Evolutionary conservation across 2,888 invertebrate genomes (phyloP).

Genomic region (Thumatha senex): DNA sequence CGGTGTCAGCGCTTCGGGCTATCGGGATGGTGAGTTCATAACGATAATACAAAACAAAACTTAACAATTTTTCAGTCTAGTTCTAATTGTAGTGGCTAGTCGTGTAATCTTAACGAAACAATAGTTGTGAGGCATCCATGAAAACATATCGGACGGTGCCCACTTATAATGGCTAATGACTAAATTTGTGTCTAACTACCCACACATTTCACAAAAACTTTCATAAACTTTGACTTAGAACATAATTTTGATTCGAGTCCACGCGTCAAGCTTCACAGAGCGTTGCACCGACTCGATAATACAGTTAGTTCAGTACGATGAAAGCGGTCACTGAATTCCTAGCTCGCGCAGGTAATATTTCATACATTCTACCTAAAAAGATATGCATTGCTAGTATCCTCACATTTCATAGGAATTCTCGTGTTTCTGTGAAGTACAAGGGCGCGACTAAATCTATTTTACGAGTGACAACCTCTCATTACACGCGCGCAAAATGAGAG

Average conservation of each 20-base stretch:
- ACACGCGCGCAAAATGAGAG: conserved; percentile 18
- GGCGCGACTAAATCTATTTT: conserved; percentile 15
- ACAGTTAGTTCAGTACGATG: conserved; percentile 20
- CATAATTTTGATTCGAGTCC: conserved; percentile 35
- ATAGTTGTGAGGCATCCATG: conserved; percentile 43
- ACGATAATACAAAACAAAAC: conserved; percentile 40
- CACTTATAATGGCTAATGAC: conserved; percentile 21
- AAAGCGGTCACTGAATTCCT: conserved; percentile 31
- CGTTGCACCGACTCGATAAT: conserved; percentile 10
- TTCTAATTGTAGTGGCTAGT: conserved; percentile 33
- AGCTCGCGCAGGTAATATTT: conserved; percentile 32
- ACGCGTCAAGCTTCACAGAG: too few species aligned
- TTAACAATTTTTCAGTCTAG: conserved; percentile 39
- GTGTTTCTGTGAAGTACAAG: conserved; percentile 4
- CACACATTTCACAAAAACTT: conserved; percentile 22
- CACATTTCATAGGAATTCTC: conserved; percentile 38
- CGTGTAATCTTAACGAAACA: conserved; percentile 43
- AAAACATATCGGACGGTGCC: conserved; percentile 53
- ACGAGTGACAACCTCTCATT: conserved; percentile 16
- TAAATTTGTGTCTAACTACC: conserved; percentile 21
- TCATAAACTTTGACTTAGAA: conserved; percentile 30
- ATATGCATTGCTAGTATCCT: conserved; percentile 41
- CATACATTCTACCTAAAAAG: conserved; percentile 40
- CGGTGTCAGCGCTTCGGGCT: conserved; percentile 44
- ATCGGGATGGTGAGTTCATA: conserved; percentile 32